Evolutionary conservation across 2,797 vertebrate genomes (phyloP).

Genomic region (Enoplosus armatus): DNA sequence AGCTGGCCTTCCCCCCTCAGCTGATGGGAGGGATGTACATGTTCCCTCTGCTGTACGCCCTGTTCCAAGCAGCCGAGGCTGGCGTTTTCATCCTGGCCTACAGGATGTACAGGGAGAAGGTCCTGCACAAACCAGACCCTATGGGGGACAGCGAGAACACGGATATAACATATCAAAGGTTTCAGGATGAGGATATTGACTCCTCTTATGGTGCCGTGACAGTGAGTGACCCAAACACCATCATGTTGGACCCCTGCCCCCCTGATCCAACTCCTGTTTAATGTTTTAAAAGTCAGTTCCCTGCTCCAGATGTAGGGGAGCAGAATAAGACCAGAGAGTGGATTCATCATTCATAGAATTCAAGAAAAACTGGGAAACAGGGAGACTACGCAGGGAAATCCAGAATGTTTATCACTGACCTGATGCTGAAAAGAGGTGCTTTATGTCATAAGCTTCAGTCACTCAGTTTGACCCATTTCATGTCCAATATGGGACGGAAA

Average conservation of each 20-base stretch:
- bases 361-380: not conserved
- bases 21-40: constrained; percentile 96
- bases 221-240: constrained; percentile 83
- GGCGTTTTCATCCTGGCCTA: constrained; percentile 94
- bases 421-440: constrained; percentile 38
- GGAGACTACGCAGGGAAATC: constrained; percentile 1
- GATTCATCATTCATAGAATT: constrained; percentile 24
- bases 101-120: constrained; percentile 89
- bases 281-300: constrained; percentile 1
- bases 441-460: constrained; percentile 43
- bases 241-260: constrained; percentile 86
- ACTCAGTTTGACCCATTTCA: constrained; percentile 13
- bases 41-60: constrained; percentile 96
- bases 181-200: constrained; percentile 91
- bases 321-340: constrained; percentile 25
- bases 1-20: constrained; percentile 94
- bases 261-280: constrained; percentile 83
- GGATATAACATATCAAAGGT: constrained; percentile 92
- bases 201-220: constrained; percentile 91
- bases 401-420: constrained; percentile 25
- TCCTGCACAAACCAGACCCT: constrained; percentile 88
- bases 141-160: constrained; percentile 85
- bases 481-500: constrained; percentile 15
- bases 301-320: constrained; percentile 1
- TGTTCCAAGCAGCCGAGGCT: constrained; percentile 96